Conservation (phyloP, 2,888 invertebrate species). For the Nebria brevicollis region DNA sequence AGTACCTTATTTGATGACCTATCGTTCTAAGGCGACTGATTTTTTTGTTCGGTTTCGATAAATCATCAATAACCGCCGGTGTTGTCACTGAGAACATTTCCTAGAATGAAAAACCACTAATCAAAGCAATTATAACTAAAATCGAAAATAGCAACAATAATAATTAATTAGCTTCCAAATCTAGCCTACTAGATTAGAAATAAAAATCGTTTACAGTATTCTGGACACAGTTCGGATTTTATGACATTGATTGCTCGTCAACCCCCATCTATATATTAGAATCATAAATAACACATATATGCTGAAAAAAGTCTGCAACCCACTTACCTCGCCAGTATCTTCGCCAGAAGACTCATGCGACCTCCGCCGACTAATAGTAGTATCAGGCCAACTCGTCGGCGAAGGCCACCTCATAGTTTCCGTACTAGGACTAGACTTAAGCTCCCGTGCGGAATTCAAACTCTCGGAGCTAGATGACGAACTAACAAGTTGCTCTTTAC, state of each 20-base stretch:
- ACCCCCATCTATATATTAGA: neutral
- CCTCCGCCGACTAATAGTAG: conserved; percentile 48
- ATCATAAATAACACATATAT: too few relatives aligned
- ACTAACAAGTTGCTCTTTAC: conserved; percentile 66
- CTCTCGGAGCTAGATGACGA: conserved; percentile 72
- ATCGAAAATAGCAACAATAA: neutral
- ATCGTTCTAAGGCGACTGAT: conserved; percentile 76
- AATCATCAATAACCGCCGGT: conserved; percentile 70
- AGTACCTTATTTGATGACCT: conserved; percentile 80
- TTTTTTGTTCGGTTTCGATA: conserved; percentile 68
- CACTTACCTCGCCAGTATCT: conserved; percentile 65
- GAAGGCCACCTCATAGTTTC: conserved; percentile 61
- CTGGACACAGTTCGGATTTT: neutral
- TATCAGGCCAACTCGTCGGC: conserved; percentile 49
- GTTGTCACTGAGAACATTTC: conserved; percentile 71
- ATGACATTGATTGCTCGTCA: neutral
- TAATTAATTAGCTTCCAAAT: neutral
- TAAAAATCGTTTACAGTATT: neutral
- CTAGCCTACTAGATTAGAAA: neutral
- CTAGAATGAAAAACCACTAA: conserved; percentile 58
- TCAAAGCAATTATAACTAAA: neutral
- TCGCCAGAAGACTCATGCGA: conserved; percentile 64
- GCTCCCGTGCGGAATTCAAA: conserved; percentile 65
- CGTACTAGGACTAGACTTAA: conserved; percentile 62
- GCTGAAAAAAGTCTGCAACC: too few relatives aligned